Evolutionary conservation across 2,113 vertebrate genomes (phyloP), one percentile per base, ranked within the genome.

Genomic region (Zosterops pallidus): DNA sequence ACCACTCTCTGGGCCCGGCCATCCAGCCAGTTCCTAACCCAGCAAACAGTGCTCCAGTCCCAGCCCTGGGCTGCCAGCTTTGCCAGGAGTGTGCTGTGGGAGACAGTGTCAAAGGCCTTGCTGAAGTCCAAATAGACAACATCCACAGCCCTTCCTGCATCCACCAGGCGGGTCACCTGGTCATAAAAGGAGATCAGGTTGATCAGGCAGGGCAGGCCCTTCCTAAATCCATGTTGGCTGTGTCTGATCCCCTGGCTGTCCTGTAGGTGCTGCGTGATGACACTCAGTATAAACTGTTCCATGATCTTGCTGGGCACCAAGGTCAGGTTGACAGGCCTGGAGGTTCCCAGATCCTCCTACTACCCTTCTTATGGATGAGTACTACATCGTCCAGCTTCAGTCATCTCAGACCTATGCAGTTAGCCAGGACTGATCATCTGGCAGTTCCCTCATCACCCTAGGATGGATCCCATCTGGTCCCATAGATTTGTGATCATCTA

Each of bases 1-100:
- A 22, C 6, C 14, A 13, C 37, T 52, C 29, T 42, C 59, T 28
- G 31, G 47, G 10, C 46, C 16, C 0, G 0, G 59, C 10, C 35
- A 33, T 41, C 3, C 22, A 33, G 16, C 35, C 74, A 41, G 17
- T 52, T 63, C 8, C 1, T 20, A 50, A 33, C 17, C 20, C 59
- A 41, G 29, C 10, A 12, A 1, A 41, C 37, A 33, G 9, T 13
- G 29, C 8, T 22, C 29, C 75, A 17, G 10, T n/a, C 29, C 75
- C 50, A 77, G 46, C 29, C 3, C 0, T 10, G 8, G 28, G 22
- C 46, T 50, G 10, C 29, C 59, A n/a, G 59, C 29, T 63, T 52
- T 33, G 33, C 69, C 29, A 42, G 23, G 22, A 64, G 9, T 8
- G 2, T 47, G 28, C 28, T 47, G 42, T 33, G 42, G 22, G 52